A percentile compares a stretch with the other conserved stretches of the same genome.
Conservation (phyloP, 1,140 invertebrate genomes). For the Sitodiplosis mosellana region DNA sequence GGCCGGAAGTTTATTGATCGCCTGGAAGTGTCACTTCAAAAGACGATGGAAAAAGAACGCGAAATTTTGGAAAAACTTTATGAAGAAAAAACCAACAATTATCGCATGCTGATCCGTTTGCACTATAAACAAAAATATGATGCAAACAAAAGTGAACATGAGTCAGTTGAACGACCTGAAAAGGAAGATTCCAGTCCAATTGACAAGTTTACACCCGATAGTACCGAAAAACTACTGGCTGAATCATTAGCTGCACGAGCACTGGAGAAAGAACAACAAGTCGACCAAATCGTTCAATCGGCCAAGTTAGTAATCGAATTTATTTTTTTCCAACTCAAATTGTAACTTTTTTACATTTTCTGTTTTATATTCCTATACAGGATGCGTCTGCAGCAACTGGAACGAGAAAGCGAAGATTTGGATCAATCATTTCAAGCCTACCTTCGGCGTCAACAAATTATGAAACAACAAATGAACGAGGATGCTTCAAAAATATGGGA, state of each 20-base stretch:
- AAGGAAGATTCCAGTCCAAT: not conserved
- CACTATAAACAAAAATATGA: conserved; percentile 1
- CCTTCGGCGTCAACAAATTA: conserved; percentile 10
- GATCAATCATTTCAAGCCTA: conserved; percentile 17
- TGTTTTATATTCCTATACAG: conserved; percentile 5
- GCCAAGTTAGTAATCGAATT: conserved; percentile 7
- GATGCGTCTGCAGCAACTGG: conserved; percentile 17
- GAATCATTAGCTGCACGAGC: conserved; percentile 1
- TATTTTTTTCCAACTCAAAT: not conserved
- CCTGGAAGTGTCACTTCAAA: not conserved
- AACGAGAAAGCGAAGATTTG: conserved; percentile 18
- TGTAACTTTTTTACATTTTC: not conserved
- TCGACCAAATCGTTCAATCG: conserved; percentile 7
- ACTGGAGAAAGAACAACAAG: conserved; percentile 1
- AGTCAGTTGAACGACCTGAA: not conserved
- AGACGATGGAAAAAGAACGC: not conserved
- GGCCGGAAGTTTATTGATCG: not conserved
- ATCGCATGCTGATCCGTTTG: conserved; percentile 4
- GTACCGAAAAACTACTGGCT: not conserved
- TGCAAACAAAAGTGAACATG: not conserved
- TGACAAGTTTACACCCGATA: not conserved
- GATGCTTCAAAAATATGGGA: conserved; percentile 1
- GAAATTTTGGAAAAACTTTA: not conserved
- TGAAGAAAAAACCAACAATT: not conserved
- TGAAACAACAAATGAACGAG: conserved; percentile 4